Conservation (phyloP, 2,888 invertebrate species). For the Orthosia incerta region DNA sequence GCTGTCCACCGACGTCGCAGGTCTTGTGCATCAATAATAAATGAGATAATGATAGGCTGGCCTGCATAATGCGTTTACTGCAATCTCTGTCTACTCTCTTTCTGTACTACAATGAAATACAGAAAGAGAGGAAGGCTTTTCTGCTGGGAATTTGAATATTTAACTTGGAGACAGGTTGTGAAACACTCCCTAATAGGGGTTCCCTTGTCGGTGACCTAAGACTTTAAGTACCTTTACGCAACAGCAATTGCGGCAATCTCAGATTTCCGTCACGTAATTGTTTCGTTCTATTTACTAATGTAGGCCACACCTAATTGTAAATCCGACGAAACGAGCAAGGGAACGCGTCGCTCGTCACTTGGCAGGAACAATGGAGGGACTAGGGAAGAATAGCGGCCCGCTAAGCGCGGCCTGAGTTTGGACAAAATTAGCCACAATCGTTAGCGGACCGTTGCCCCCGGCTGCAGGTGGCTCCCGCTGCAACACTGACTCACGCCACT, state of each 20-base stretch:
- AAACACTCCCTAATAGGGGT: background rate
- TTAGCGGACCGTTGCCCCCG: conserved; percentile 79
- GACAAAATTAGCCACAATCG: conserved; percentile 78
- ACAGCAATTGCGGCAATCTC: conserved; percentile 19
- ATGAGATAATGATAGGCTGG: conserved; percentile 47
- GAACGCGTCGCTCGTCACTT: conserved; percentile 37
- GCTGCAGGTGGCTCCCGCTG: conserved; percentile 65
- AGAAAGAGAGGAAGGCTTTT: conserved; percentile 10
- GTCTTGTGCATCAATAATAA: conserved; percentile 44
- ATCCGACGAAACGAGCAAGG: conserved; percentile 44
- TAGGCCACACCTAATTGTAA: conserved; percentile 60
- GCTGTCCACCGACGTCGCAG: conserved; percentile 14
- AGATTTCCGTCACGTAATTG: conserved; percentile 38
- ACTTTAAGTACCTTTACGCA: conserved; percentile 17
- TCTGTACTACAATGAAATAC: conserved; percentile 2
- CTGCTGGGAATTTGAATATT: background rate
- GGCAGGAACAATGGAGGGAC: conserved; percentile 58
- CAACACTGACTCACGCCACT: conserved; percentile 60
- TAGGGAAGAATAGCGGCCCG: conserved; percentile 64
- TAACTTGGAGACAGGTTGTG: background rate
- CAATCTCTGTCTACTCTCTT: conserved; percentile 17
- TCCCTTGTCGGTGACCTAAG: background rate
- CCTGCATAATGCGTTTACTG: conserved; percentile 29
- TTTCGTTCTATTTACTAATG: conserved; percentile 54
- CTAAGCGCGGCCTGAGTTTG: conserved; percentile 46